Conservation (phyloP, 1,140 invertebrate species). For the Coenobita brevimanus region DNA sequence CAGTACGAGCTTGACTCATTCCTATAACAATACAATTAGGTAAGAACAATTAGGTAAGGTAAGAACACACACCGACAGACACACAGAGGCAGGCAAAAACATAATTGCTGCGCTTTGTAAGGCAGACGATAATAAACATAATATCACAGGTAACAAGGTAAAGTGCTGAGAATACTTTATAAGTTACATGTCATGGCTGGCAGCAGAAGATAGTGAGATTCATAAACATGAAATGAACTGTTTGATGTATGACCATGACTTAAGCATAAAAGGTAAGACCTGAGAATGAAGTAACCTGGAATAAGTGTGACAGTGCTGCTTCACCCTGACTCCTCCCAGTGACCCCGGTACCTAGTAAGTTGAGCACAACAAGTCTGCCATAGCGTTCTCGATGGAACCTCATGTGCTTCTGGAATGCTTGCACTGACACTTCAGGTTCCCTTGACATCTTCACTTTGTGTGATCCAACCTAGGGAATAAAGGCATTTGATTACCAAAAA, state of each 20-base stretch:
- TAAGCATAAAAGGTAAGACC: not conserved
- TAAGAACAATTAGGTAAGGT: too few relatives aligned
- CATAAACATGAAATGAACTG: too few relatives aligned
- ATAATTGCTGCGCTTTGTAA: too few relatives aligned
- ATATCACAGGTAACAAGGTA: too few relatives aligned
- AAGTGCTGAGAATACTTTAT: too few relatives aligned
- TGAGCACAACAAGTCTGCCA: slow-evolving; percentile 90
- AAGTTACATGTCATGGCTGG: too few relatives aligned
- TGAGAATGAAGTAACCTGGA: slow-evolving; percentile 78
- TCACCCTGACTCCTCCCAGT: slow-evolving; percentile 97
- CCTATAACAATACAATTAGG: too few relatives aligned
- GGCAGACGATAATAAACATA: too few relatives aligned
- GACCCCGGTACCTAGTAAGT: slow-evolving; percentile 90
- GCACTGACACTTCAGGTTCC: slow-evolving; percentile 92
- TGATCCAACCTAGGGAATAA: slow-evolving; percentile 86
- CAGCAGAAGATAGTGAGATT: too few relatives aligned
- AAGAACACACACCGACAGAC: too few relatives aligned
- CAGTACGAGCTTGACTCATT: too few relatives aligned
- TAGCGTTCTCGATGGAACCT: slow-evolving; percentile 90
- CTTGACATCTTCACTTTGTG: slow-evolving; percentile 98
- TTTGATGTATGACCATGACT: not conserved
- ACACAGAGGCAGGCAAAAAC: too few relatives aligned
- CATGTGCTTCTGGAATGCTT: slow-evolving; percentile 95
- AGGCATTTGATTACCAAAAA: slow-evolving; percentile 1
- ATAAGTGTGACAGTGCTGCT: slow-evolving; percentile 94